Conservation (phyloP, 2,113 vertebrate genomes). For the Fulmarus glacialis region DNA sequence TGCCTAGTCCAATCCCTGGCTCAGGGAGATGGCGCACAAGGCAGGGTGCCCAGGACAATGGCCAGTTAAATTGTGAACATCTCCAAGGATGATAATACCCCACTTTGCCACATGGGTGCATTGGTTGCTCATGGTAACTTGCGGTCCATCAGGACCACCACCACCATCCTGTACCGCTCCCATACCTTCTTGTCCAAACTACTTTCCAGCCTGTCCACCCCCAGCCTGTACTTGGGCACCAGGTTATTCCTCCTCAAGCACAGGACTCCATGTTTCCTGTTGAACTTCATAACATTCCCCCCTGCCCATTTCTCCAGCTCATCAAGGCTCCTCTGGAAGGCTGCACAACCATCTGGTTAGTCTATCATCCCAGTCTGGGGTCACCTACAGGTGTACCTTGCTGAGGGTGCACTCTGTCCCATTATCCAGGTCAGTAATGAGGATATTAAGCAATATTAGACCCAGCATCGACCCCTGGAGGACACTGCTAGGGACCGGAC, state of each 20-base stretch:
- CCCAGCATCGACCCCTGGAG: not conserved
- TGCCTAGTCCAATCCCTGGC: not conserved
- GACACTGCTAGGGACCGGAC: too few relatives aligned
- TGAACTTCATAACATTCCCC: not conserved
- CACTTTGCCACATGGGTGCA: not conserved
- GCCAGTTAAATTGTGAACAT: not conserved
- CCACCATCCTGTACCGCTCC: accelerated
- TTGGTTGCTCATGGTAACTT: not conserved
- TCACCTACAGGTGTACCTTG: not conserved
- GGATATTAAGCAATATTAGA: not conserved
- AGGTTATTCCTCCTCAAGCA: not conserved
- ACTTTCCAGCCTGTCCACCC: not conserved
- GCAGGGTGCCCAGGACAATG: not conserved
- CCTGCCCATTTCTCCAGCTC: not conserved
- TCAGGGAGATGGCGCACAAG: not conserved
- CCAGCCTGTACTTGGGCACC: not conserved
- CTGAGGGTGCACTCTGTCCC: not conserved
- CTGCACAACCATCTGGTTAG: not conserved
- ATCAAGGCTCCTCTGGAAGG: not conserved
- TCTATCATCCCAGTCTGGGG: not conserved
- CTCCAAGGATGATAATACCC: not conserved
- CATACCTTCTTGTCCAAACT: not conserved
- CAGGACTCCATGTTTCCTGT: not conserved
- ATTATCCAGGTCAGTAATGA: not conserved
- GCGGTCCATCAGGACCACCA: not conserved